These are phyloP conservation scores for Melanophora roralis DNA, from an alignment of 2,888 invertebrate species.

Conservation along the genomic window DNA sequence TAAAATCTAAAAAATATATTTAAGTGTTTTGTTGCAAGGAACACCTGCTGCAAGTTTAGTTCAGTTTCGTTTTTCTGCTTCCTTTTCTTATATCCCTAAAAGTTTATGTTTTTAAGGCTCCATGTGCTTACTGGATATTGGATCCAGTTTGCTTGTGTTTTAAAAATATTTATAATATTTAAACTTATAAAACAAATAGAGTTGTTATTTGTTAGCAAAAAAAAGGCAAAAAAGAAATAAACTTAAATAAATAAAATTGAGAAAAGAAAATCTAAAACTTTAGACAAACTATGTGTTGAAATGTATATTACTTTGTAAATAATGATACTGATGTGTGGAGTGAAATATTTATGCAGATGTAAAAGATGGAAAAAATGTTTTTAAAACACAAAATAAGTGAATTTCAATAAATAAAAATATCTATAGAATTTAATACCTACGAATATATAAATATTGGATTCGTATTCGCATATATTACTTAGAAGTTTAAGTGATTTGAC, in stretches of 20 bases:
- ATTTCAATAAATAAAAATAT: slow-evolving; percentile 5
- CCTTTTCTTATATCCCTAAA: background rate
- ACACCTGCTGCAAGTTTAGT: slow-evolving; percentile 51
- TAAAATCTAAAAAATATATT: slow-evolving; percentile 7
- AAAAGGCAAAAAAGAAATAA: background rate
- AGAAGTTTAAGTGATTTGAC: background rate
- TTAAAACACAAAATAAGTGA: slow-evolving; percentile 4
- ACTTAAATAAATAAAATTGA: background rate
- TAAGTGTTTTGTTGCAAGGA: slow-evolving; percentile 58
- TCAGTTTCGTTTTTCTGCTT: background rate
- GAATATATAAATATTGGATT: no score
- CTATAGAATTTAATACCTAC: no score
- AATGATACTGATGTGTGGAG: slow-evolving; percentile 19
- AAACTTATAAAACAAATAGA: slow-evolving; percentile 23
- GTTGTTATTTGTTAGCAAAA: background rate
- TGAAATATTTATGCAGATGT: slow-evolving; percentile 45
- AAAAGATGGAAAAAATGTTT: no score
- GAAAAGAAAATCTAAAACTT: slow-evolving; percentile 17
- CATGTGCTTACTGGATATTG: background rate
- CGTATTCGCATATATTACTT: background rate
- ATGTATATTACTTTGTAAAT: slow-evolving; percentile 51
- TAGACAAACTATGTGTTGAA: slow-evolving; percentile 52
- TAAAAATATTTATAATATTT: slow-evolving; percentile 13
- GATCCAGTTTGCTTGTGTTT: slow-evolving; percentile 2
- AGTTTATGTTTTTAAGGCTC: slow-evolving; percentile 9